phyloP scores from a whole-genome alignment of 2,113 vertebrate genomes.

The Sardina pilchardus region DNA sequence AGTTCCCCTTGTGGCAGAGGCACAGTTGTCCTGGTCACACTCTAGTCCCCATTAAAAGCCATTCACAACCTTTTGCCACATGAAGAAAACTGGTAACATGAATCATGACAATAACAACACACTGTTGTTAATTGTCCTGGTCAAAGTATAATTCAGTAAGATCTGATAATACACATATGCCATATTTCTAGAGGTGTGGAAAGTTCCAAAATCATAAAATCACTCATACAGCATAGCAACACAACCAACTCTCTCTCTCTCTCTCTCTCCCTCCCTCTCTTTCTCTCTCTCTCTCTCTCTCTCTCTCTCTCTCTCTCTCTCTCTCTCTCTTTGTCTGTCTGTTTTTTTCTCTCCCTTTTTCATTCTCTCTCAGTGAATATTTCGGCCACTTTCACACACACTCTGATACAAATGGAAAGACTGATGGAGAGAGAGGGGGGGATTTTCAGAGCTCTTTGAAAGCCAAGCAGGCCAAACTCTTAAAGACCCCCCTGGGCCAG shows the following conservation, averaged over 20 bases:
- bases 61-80: no score
- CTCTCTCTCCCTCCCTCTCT: constrained; percentile 14
- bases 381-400: constrained; percentile 13
- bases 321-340: neutral
- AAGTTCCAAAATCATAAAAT: no score
- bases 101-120: no score
- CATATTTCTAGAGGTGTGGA: no score
- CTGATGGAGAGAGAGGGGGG: neutral
- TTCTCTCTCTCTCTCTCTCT: neutral
- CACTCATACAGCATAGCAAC: no score
- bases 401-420: neutral
- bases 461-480: constrained; percentile 18
- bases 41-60: neutral
- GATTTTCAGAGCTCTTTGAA: constrained; percentile 15
- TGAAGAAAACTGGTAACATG: no score
- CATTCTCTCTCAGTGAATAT: neutral
- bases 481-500: neutral
- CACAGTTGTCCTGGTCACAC: neutral
- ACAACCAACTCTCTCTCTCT: no score
- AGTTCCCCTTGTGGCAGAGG: neutral
- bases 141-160: no score
- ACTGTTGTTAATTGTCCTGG: no score
- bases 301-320: constrained; percentile 11
- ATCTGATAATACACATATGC: no score
- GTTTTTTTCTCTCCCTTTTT: constrained; percentile 15